These are phyloP conservation scores for Drosophila ambigua DNA, from an alignment of 1,140 invertebrate species.

Conservation along the genomic window DNA sequence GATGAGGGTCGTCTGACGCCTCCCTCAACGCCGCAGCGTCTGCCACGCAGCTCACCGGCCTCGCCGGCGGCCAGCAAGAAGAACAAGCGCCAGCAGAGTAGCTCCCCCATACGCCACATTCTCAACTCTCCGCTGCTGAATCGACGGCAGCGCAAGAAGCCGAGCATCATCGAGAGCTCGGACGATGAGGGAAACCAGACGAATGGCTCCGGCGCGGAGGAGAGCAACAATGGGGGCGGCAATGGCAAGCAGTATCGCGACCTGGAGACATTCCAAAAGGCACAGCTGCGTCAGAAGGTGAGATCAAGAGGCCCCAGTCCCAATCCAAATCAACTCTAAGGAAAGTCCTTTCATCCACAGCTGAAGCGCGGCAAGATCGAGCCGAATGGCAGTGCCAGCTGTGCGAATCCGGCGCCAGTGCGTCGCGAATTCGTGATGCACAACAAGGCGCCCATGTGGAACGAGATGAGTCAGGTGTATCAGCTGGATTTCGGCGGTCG, in stretches of 20 bases:
- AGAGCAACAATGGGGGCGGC: constrained; percentile 33
- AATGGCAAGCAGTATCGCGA: constrained; percentile 91
- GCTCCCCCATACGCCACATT: constrained; percentile 91
- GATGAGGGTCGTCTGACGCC: constrained; percentile 84
- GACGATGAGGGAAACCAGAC: constrained; percentile 91
- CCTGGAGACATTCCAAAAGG: constrained; percentile 97
- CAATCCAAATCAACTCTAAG: background rate
- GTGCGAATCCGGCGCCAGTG: constrained; percentile 84
- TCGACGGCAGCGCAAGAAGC: constrained; percentile 89
- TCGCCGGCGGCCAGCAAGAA: constrained; percentile 90
- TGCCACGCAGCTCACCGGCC: constrained; percentile 89
- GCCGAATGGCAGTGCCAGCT: constrained; percentile 84
- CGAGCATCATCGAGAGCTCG: constrained; percentile 91
- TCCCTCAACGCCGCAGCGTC: constrained; percentile 86
- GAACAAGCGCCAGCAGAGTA: constrained; percentile 90
- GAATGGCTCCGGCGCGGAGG: constrained; percentile 84
- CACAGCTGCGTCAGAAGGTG: constrained; percentile 96
- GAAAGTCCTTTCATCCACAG: constrained; percentile 78
- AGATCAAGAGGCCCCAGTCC: background rate
- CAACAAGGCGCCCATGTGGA: constrained; percentile 99
- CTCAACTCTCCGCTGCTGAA: constrained; percentile 92
- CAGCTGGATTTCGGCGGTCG: constrained; percentile 99
- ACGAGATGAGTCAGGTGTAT: constrained; percentile 99
- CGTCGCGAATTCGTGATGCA: constrained; percentile 96
- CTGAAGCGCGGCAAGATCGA: constrained; percentile 87